phyloP scores from a whole-genome alignment of 1,140 invertebrate species.

The Anastrepha ludens region DNA sequence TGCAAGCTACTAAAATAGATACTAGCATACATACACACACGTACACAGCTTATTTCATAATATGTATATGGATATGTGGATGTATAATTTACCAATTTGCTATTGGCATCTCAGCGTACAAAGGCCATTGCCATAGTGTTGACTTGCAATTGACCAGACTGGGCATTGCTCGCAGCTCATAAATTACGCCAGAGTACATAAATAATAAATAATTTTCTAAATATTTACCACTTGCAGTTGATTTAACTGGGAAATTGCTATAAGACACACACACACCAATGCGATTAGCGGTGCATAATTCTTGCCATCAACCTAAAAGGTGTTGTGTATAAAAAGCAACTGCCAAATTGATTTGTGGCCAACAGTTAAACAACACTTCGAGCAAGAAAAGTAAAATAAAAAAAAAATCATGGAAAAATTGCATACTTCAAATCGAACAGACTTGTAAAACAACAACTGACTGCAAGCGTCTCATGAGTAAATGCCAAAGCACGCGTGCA shows the following conservation, averaged over 20 bases:
- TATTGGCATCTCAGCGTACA: conserved; percentile 20
- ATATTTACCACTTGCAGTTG: neutral
- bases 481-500: neutral
- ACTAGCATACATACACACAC: neutral
- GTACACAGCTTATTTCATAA: neutral
- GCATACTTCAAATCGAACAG: neutral
- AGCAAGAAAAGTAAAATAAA: neutral
- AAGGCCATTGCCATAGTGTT: conserved; percentile 2
- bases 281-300: neutral
- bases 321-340: conserved; percentile 14
- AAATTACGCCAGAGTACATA: conserved; percentile 13
- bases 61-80: neutral
- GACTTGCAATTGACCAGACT: conserved; percentile 25
- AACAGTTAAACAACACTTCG: neutral
- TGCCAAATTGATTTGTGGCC: conserved; percentile 41
- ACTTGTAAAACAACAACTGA: neutral
- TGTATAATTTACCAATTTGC: conserved; percentile 7
- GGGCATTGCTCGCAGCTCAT: conserved; percentile 5
- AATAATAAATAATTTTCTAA: conserved; percentile 45
- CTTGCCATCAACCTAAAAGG: neutral
- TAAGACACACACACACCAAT: neutral
- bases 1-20: neutral
- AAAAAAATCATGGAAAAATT: neutral
- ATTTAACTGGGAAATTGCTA: neutral
- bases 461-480: neutral